Conservation (phyloP, 2,888 invertebrate species). For the Dolichomitus sp. region DNA sequence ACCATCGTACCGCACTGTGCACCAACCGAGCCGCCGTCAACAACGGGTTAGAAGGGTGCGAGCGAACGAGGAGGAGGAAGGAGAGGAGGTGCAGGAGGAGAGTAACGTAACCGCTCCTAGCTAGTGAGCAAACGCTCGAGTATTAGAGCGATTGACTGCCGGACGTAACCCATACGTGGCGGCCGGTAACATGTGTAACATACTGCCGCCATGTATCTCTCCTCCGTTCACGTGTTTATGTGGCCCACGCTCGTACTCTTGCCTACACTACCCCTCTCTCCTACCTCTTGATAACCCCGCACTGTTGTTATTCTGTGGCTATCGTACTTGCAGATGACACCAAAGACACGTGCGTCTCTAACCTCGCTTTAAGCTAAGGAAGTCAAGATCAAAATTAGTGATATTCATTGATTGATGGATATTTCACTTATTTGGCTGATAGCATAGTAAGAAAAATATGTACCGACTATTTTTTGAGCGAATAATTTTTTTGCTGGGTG, state of each 20-base stretch:
- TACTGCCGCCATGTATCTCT: constrained; percentile 85
- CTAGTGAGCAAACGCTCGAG: constrained; percentile 77
- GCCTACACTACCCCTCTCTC: constrained; percentile 1
- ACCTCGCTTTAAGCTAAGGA: neutral
- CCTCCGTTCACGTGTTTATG: constrained; percentile 81
- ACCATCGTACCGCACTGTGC: constrained; percentile 55
- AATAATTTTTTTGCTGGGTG: no score
- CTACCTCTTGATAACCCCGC: constrained; percentile 10
- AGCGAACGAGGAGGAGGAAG: constrained; percentile 39
- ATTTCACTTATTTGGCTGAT: no score
- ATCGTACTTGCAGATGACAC: constrained; percentile 75
- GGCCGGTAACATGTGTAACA: constrained; percentile 85
- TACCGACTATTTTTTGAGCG: no score
- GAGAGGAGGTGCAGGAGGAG: constrained; percentile 54
- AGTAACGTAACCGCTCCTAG: constrained; percentile 68
- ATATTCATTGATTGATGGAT: no score
- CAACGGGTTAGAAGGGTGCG: constrained; percentile 61
- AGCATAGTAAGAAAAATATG: no score
- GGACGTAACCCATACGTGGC: constrained; percentile 85
- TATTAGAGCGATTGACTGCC: constrained; percentile 86
- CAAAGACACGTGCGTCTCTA: constrained; percentile 50
- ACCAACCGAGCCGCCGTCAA: constrained; percentile 58
- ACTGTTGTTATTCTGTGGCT: constrained; percentile 42
- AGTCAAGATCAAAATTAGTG: neutral
- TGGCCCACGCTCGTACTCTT: constrained; percentile 73